Percentiles rank a stretch among this genome's conserved stretches.
phyloP scores from a whole-genome alignment of 2,888 invertebrate species.

The Cosmopolites sordidus region DNA sequence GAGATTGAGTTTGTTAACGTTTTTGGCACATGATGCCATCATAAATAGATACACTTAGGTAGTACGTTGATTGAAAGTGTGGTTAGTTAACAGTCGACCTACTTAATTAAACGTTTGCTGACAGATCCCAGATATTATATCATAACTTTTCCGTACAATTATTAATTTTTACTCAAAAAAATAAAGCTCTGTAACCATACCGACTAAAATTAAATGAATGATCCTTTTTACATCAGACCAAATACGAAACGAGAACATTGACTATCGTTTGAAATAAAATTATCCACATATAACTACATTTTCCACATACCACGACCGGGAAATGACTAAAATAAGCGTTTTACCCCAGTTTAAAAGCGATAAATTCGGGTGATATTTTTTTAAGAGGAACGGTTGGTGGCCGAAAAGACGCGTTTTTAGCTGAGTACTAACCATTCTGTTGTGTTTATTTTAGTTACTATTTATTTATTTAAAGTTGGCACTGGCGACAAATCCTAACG shows the following conservation, averaged over 20 bases:
- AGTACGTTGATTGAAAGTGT: background rate
- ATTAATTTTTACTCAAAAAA: no score
- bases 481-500: constrained; percentile 28
- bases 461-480: constrained; percentile 37
- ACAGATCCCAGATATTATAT: background rate
- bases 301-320: background rate
- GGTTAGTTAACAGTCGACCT: background rate
- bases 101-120: background rate
- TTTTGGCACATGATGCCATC: background rate
- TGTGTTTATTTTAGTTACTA: constrained; percentile 38
- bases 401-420: constrained; percentile 1
- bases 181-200: no score
- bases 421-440: constrained; percentile 18
- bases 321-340: background rate
- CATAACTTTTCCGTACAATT: no score
- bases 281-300: background rate
- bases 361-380: background rate
- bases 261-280: no score
- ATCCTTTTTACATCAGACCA: no score
- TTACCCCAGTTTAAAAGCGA: background rate
- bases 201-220: no score
- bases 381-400: background rate
- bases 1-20: no score
- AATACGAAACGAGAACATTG: no score
- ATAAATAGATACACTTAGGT: background rate